These are phyloP conservation scores for Kuschelorhynchus macadamiae DNA, from an alignment of 2,888 invertebrate genomes.

Conservation along the genomic window DNA sequence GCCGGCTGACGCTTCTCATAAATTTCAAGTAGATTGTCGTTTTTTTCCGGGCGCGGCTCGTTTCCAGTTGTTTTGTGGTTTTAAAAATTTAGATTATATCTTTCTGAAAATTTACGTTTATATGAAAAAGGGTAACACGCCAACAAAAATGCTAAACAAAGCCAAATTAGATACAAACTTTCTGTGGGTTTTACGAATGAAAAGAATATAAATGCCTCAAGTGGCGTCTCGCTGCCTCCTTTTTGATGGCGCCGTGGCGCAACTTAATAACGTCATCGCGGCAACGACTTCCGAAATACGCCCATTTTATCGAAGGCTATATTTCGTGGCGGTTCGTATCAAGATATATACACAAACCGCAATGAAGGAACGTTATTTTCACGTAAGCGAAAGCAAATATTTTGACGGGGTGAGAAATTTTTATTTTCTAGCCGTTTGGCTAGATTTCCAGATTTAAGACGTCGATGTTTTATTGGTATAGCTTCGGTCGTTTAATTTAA, in stretches of 20 bases:
- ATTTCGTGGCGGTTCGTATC: constrained; percentile 49
- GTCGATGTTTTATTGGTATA: constrained; percentile 24
- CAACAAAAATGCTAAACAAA: constrained; percentile 19
- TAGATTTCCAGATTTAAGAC: constrained; percentile 28
- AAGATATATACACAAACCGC: constrained; percentile 28
- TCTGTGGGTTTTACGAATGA: constrained; percentile 40
- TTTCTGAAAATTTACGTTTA: too few species aligned
- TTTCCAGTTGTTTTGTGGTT: constrained; percentile 19
- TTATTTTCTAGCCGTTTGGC: constrained; percentile 37
- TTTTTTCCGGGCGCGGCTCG: constrained; percentile 7
- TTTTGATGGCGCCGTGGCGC: constrained; percentile 60
- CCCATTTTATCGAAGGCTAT: constrained; percentile 53
- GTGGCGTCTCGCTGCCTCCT: constrained; percentile 61
- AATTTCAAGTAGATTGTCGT: constrained; percentile 22
- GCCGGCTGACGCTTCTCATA: constrained; percentile 20
- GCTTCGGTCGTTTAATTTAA: too few species aligned
- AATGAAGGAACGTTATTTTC: constrained; percentile 40
- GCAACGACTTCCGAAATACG: constrained; percentile 60
- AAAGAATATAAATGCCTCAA: constrained; percentile 55
- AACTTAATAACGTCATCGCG: constrained; percentile 63
- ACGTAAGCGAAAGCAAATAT: constrained; percentile 45
- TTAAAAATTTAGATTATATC: too few species aligned
- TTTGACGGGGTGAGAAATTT: constrained; percentile 42
- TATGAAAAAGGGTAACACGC: too few species aligned
- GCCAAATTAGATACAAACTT: constrained; percentile 43